A percentile compares a stretch with the other conserved stretches of the same genome.
These are phyloP conservation scores for Stenodema calcarata DNA, from an alignment of 2,888 invertebrate species.

Conservation along the genomic window DNA sequence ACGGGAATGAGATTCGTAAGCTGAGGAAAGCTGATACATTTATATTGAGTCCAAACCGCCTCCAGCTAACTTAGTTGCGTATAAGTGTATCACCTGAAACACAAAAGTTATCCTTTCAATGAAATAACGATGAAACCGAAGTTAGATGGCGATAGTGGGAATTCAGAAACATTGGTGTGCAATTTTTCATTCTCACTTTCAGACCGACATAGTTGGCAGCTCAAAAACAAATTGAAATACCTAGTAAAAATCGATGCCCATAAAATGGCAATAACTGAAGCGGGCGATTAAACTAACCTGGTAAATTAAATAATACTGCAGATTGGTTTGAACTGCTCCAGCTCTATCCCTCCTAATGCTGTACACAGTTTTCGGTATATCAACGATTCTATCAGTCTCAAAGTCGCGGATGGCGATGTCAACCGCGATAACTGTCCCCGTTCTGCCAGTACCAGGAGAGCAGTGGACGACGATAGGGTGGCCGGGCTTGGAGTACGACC, in stretches of 20 bases:
- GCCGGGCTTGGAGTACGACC: slow-evolving; percentile 65
- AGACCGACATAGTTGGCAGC: too few species aligned
- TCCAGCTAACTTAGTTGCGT: slow-evolving; percentile 83
- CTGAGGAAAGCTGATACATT: slow-evolving; percentile 49
- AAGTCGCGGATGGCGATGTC: slow-evolving; percentile 88
- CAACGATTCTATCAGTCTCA: slow-evolving; percentile 79
- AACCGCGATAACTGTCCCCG: slow-evolving; percentile 82
- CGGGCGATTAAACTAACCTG: slow-evolving; percentile 70
- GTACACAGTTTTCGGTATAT: slow-evolving; percentile 86
- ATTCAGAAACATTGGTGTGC: too few species aligned
- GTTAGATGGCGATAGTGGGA: too few species aligned
- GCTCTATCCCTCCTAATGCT: slow-evolving; percentile 85
- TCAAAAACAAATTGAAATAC: too few species aligned
- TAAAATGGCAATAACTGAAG: too few species aligned
- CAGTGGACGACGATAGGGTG: slow-evolving; percentile 76
- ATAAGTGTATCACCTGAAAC: slow-evolving; percentile 77
- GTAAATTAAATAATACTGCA: slow-evolving; percentile 92
- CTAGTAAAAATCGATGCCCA: too few species aligned
- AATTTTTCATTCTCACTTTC: too few species aligned
- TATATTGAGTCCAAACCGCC: slow-evolving; percentile 69
- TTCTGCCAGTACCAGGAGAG: slow-evolving; percentile 88
- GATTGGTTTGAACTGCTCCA: slow-evolving; percentile 86
- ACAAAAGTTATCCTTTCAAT: neutral
- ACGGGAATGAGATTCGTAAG: slow-evolving; percentile 33
- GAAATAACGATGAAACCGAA: too few species aligned